phyloP scores from a whole-genome alignment of 2,888 invertebrate species.

The Drosophila emarginata region DNA sequence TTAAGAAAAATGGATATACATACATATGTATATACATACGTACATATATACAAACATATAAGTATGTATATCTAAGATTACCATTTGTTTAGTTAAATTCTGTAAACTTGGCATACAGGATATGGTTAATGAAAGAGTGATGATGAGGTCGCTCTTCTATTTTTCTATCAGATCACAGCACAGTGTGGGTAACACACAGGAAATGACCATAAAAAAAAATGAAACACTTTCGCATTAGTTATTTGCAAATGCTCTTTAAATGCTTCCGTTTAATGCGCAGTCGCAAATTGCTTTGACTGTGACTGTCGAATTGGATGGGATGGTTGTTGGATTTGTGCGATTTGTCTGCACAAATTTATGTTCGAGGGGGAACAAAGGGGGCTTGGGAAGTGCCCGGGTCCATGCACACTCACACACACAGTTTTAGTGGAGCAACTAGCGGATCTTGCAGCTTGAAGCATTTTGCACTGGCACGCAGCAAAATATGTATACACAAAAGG shows the following conservation, averaged over 20 bases:
- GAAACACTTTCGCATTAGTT: constrained; percentile 45
- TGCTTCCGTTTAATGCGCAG: constrained; percentile 53
- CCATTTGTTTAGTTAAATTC: not conserved
- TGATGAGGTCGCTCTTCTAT: not conserved
- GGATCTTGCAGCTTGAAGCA: constrained; percentile 6
- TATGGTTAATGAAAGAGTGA: not conserved
- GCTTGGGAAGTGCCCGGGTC: too few relatives aligned
- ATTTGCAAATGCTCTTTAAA: constrained; percentile 43
- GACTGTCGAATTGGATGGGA: not conserved
- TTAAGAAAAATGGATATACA: not conserved
- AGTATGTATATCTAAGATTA: not conserved
- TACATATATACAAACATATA: too few relatives aligned
- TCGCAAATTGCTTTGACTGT: constrained; percentile 30
- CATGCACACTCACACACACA: not conserved
- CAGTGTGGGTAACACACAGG: constrained; percentile 3
- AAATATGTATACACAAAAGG: not conserved
- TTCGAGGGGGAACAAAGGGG: not conserved
- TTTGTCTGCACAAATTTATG: too few relatives aligned
- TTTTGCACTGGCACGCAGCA: not conserved
- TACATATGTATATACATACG: too few relatives aligned
- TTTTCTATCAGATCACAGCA: constrained; percentile 2
- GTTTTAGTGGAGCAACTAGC: not conserved
- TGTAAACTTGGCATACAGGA: not conserved
- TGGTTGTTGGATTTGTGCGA: not conserved
- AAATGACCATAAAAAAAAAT: not conserved